Evolutionary conservation across 2,113 vertebrate genomes (phyloP).

Genomic region (Tor tambroides): DNA sequence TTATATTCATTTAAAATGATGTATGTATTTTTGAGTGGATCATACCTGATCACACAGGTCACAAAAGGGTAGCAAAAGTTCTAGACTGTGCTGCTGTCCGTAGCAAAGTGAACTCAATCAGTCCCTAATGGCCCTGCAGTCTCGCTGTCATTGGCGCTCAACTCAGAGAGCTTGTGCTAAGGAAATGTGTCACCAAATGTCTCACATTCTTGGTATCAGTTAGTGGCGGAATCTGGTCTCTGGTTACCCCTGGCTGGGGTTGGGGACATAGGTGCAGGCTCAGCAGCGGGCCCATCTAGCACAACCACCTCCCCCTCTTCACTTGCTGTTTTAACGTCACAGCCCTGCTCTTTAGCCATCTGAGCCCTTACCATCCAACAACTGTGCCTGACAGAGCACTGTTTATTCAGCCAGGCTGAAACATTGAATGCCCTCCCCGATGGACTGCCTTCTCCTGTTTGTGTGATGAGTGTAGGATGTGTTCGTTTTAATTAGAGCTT

Average conservation of each 20-base stretch:
- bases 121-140: conserved; percentile 40
- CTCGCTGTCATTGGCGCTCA: conserved; percentile 44
- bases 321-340: conserved; percentile 10
- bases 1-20: not conserved
- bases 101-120: not conserved
- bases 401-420: conserved; percentile 17
- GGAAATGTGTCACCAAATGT: conserved; percentile 59
- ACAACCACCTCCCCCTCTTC: not conserved
- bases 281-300: not conserved
- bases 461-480: conserved; percentile 24
- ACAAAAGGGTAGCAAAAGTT: not conserved
- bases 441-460: not conserved
- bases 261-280: conserved; percentile 24
- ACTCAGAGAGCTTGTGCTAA: conserved; percentile 45
- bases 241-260: conserved; percentile 50
- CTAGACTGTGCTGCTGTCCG: not conserved
- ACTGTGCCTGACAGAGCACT: conserved; percentile 34
- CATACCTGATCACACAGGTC: not conserved
- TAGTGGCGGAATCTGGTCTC: conserved; percentile 51
- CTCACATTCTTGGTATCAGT: conserved; percentile 59
- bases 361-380: conserved; percentile 11
- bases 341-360: conserved; percentile 2
- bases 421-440: not conserved
- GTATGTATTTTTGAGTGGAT: not conserved
- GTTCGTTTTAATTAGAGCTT: conserved; percentile 30